phyloP scores from a whole-genome alignment of 2,113 vertebrate genomes.

The Coregonus clupeaformis region DNA sequence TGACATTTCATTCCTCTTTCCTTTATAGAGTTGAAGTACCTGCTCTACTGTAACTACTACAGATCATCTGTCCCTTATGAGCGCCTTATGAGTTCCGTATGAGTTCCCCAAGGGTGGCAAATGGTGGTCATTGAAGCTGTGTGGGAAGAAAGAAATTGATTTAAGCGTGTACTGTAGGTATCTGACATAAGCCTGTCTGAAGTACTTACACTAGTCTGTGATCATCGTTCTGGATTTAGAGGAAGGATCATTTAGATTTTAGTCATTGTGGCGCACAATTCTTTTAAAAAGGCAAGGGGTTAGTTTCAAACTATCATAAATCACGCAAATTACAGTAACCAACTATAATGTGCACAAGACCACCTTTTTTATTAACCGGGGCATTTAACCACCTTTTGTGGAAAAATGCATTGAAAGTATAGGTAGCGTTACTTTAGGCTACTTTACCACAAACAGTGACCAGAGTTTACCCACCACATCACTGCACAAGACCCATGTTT shows the following conservation, averaged over 20 bases:
- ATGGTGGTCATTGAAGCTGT: neutral
- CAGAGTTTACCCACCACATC: no score
- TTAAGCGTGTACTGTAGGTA: neutral
- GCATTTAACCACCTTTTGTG: no score
- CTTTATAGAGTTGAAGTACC: constrained; percentile 1
- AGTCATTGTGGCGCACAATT: no score
- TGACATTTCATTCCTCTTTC: neutral
- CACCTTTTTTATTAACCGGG: no score
- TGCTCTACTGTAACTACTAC: constrained; percentile 2
- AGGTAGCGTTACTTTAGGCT: no score
- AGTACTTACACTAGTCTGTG: neutral
- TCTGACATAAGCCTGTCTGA: neutral
- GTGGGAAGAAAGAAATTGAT: neutral
- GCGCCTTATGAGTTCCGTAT: neutral
- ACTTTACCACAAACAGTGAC: no score
- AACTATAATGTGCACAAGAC: no score
- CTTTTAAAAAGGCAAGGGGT: neutral
- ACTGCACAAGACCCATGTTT: neutral
- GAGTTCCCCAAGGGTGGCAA: neutral
- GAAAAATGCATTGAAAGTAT: no score
- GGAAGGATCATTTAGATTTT: neutral
- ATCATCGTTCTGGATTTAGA: neutral
- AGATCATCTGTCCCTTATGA: no score
- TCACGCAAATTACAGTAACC: neutral
- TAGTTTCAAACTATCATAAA: neutral